Percentiles rank a stretch among this genome's conserved stretches.
These are phyloP conservation scores for Callorhinus ursinus DNA, from an alignment of 2,113 vertebrate species.

Conservation along the genomic window DNA sequence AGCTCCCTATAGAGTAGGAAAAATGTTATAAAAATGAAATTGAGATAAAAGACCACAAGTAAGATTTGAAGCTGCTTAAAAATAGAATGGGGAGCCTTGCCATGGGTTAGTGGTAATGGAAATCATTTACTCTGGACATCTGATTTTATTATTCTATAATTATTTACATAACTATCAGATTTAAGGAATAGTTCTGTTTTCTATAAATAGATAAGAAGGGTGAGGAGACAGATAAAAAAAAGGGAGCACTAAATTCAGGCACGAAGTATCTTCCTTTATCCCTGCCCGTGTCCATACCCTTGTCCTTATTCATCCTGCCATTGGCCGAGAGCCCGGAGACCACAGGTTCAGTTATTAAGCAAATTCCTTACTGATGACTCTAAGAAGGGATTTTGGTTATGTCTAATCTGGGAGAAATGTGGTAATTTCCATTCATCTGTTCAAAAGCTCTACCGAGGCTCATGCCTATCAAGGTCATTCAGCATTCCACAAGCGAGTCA, in stretches of 20 bases:
- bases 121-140: slow-evolving; percentile 5
- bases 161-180: slow-evolving; percentile 33
- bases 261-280: background rate
- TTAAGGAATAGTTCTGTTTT: slow-evolving; percentile 35
- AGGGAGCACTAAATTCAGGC: background rate
- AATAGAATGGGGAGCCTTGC: slow-evolving; percentile 21
- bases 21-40: slow-evolving; percentile 48
- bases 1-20: slow-evolving; percentile 19
- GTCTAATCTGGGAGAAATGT: slow-evolving; percentile 57
- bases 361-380: slow-evolving; percentile 61
- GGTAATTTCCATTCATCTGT: slow-evolving; percentile 63
- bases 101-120: background rate
- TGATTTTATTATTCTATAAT: slow-evolving; percentile 52
- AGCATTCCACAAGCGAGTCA: background rate
- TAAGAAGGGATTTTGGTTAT: background rate
- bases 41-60: background rate
- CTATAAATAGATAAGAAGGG: slow-evolving; percentile 32
- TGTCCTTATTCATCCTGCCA: background rate
- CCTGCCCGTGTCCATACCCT: background rate
- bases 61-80: slow-evolving; percentile 52
- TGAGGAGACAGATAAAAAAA: background rate
- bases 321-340: background rate
- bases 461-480: background rate
- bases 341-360: slow-evolving; percentile 45
- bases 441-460: background rate